phyloP scores from a whole-genome alignment of 2,888 invertebrate genomes.

The Ennomos fuscantarius region DNA sequence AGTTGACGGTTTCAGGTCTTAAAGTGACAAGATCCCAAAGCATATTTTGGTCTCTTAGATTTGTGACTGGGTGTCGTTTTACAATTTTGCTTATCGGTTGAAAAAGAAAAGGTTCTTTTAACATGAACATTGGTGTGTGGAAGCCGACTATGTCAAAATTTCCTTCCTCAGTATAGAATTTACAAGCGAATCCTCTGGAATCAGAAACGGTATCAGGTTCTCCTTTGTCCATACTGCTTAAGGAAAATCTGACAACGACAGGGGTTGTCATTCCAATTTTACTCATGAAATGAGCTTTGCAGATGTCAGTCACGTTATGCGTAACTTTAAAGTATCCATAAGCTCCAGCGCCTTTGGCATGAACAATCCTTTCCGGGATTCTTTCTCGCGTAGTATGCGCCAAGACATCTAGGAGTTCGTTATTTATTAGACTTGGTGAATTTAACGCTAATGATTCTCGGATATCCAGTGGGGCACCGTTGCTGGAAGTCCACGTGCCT shows the following conservation, averaged over 20 bases:
- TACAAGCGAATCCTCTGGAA: slow-evolving; percentile 94
- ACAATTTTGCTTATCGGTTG: slow-evolving; percentile 96
- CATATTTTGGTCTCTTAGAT: slow-evolving; percentile 94
- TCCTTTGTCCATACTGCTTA: slow-evolving; percentile 93
- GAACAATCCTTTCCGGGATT: slow-evolving; percentile 96
- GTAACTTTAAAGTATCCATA: slow-evolving; percentile 94
- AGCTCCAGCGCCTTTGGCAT: slow-evolving; percentile 96
- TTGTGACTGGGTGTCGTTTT: slow-evolving; percentile 95
- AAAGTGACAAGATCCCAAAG: slow-evolving; percentile 96
- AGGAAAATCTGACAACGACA: slow-evolving; percentile 90
- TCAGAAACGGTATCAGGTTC: slow-evolving; percentile 94
- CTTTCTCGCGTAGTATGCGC: slow-evolving; percentile 94
- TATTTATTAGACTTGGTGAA: slow-evolving; percentile 89
- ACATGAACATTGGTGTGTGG: slow-evolving; percentile 95
- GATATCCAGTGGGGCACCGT: slow-evolving; percentile 91
- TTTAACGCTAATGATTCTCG: slow-evolving; percentile 92
- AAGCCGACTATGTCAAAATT: slow-evolving; percentile 96
- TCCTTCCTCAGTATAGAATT: slow-evolving; percentile 95
- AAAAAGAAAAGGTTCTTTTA: slow-evolving; percentile 94
- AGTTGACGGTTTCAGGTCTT: slow-evolving; percentile 93
- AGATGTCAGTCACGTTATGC: slow-evolving; percentile 90
- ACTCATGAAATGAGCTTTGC: slow-evolving; percentile 90
- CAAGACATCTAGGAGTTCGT: slow-evolving; percentile 90
- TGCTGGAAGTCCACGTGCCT: slow-evolving; percentile 71
- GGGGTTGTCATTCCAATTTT: slow-evolving; percentile 90